Base-by-base conservation (phyloP, 1,140 invertebrate species). In the Gryllus bimaculatus region DNA sequence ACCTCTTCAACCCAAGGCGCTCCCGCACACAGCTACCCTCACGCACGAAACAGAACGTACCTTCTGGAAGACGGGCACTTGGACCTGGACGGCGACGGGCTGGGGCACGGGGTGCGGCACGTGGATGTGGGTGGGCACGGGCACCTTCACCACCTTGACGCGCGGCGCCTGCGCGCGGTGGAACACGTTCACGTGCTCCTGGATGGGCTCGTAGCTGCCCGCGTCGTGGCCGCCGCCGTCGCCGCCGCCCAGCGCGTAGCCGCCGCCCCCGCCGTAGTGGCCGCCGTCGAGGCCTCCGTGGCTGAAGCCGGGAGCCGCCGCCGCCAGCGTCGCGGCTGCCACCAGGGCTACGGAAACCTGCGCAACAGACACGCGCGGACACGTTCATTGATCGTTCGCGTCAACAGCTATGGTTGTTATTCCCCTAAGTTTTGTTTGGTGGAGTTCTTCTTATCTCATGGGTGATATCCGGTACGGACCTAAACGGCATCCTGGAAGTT, bases 1-100 rank as follows among this genome's bases (percentile, higher is more conserved):
- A n/a, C n/a, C n/a, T n/a, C n/a, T n/a, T n/a, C n/a, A n/a, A n/a
- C n/a, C 26, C 1, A 2, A 39, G 1, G 5, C 26, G 5, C 26
- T 39, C 26, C 1, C 26, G 26, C 5, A 39, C 26, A 39, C 26
- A 39, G 26, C 26, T 39, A 2, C 26, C 26, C 26, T 39, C 26
- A 39, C 26, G 26, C 1, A 39, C 26, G 1, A 39, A 39, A 39
- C 26, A 39, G 26, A 39, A 39, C 26, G 26, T 66, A 66, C 54
- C 76, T 92, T 91, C 84, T 93, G 91, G 10, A 78, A 78, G 13
- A 82, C 81, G 13, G 74, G 79, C 7, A 79, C 49, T 74, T 77
- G 79, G 7, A 79, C 79, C 13, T 75, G 47, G 48, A 79, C 79
- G 47, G 77, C 77, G 49, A 82, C 82, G 39, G 81, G 78, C 26